Conservation (phyloP, 2,113 vertebrate genomes). For the Ctenomys sociabilis region DNA sequence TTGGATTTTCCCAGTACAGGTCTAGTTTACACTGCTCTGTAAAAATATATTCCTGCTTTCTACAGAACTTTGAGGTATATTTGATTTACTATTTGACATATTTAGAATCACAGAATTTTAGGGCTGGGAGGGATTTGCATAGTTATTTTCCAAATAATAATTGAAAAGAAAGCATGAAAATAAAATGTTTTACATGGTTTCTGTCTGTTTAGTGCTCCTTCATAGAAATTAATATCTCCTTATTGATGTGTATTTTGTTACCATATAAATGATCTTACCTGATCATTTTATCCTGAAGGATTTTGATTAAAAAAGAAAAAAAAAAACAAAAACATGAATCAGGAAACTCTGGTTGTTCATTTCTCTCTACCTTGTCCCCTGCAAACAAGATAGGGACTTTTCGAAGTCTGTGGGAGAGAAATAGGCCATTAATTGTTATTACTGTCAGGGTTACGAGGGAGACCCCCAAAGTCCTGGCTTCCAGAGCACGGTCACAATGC, state of each 20-base stretch:
- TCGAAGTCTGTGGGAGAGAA: background rate
- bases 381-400: background rate
- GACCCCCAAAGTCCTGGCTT: background rate
- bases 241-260: conserved; percentile 49
- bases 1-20: conserved; percentile 10
- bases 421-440: background rate
- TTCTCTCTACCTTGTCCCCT: background rate
- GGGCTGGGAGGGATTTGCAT: conserved; percentile 51
- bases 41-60: conserved; percentile 57
- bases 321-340: background rate
- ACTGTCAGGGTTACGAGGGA: background rate
- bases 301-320: conserved; percentile 33
- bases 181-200: conserved; percentile 44
- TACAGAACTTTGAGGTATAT: conserved; percentile 63
- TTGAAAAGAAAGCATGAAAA: conserved; percentile 36
- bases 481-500: background rate
- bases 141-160: conserved; percentile 72
- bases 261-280: conserved; percentile 8
- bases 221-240: conserved; percentile 34
- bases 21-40: conserved; percentile 51
- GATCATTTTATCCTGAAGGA: conserved; percentile 56
- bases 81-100: conserved; percentile 68
- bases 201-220: background rate
- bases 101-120: conserved; percentile 64
- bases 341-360: background rate